Base-by-base conservation (phyloP, 2,888 invertebrate species). In the Pycnomerus fuliginosus region DNA sequence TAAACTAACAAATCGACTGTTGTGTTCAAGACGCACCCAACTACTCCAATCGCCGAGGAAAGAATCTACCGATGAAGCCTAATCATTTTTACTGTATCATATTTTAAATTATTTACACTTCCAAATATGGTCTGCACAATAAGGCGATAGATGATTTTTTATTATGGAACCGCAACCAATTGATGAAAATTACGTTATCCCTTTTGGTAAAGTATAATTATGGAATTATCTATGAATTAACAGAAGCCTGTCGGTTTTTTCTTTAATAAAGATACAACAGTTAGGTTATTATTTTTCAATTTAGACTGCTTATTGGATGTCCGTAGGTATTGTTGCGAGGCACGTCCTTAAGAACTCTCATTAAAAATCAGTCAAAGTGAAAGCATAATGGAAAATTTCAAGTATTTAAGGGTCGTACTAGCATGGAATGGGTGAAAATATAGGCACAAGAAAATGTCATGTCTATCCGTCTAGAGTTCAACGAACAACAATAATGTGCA, bases 141-240 rank as follows among this genome's bases (percentile, higher is more conserved):
- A 33, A 37, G 22, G 14, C 28, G 20, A 14, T 7, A 25, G 31
- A 15, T 39, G 28, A 28, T 45, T 45, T 45, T 38, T 39, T 40
- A 34, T 22, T 20, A 20, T 17, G 34, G 15, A 16, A 42, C 39
- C 39, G 39, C 34, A 39, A 34, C 46, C 20, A 46, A 46, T 46
- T 20, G 33, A 36, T 24, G 15, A 24, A 45, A 37, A 46, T 46
- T 42, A 22, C 33, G 22, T 20, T 42, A 29, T 42, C 46, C 30
- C 14, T 36, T 46, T 46, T 33, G 37, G 42, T 46, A 46, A 34
- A 32, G 36, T 23, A 14, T 42, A 42, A 46, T 46, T 42, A 46
- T 17, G 14, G 17, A 42, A 46, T 46, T 42, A 31, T 46, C 37
- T 37, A 20, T 42, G 33, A 37, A 46, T 46, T 46, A 33, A 32